Evolutionary conservation across 1,140 invertebrate genomes (phyloP).

Genomic region (Aleiodes sp.): DNA sequence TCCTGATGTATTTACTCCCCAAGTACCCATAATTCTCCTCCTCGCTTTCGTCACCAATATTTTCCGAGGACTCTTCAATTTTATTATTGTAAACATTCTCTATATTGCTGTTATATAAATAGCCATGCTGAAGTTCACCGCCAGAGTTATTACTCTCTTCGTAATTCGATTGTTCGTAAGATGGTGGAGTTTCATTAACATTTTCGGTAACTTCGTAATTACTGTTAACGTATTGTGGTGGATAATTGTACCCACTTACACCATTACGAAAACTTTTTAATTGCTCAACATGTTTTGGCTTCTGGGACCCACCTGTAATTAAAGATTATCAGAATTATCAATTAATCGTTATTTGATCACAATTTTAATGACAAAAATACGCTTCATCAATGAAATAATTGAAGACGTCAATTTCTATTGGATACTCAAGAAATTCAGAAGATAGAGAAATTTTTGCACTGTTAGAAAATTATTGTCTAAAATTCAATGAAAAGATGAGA

Average conservation of each 20-base stretch:
- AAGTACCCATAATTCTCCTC: conserved; percentile 20
- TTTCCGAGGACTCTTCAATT: conserved; percentile 53
- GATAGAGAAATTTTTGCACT: no score
- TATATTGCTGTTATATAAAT: conserved; percentile 46
- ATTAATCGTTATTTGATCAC: no score
- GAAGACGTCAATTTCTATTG: no score
- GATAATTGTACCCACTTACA: conserved; percentile 46
- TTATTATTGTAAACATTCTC: conserved; percentile 53
- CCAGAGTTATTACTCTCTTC: conserved; percentile 51
- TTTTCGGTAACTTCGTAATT: conserved; percentile 39
- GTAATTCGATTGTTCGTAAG: conserved; percentile 45
- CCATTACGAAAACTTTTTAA: conserved; percentile 18
- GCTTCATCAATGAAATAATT: no score
- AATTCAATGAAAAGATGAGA: no score
- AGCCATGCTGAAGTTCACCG: conserved; percentile 42
- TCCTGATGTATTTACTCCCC: not conserved
- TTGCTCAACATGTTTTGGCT: not conserved
- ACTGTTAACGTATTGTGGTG: conserved; percentile 45
- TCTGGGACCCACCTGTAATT: not conserved
- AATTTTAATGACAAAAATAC: no score
- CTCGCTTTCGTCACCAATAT: conserved; percentile 43
- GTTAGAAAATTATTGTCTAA: no score
- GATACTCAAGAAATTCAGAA: no score
- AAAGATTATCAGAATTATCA: no score
- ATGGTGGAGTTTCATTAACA: conserved; percentile 41